Conservation (phyloP, 2,113 vertebrate species). For the Sorex fumeus region DNA sequence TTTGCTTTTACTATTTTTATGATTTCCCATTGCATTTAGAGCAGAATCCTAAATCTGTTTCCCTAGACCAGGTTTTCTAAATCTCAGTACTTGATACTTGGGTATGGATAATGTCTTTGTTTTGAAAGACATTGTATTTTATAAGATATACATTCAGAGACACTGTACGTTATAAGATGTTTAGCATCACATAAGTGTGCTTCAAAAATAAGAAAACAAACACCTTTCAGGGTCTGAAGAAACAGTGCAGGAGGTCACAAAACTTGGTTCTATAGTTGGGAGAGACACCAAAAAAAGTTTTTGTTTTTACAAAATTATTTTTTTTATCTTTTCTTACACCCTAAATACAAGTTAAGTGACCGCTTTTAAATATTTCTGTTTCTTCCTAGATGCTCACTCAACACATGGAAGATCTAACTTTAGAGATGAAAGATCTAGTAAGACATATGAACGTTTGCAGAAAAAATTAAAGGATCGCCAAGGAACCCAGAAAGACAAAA, state of each 20-base stretch:
- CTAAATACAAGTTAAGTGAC: constrained; percentile 1
- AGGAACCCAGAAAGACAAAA: constrained; percentile 94
- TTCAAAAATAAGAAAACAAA: constrained; percentile 38
- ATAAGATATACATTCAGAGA: neutral
- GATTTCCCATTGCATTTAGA: constrained; percentile 11
- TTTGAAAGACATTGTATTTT: neutral
- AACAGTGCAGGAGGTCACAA: neutral
- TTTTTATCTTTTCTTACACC: neutral
- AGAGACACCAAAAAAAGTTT: constrained; percentile 5
- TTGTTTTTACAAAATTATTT: constrained; percentile 23
- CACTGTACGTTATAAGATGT: no score
- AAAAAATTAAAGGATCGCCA: constrained; percentile 98
- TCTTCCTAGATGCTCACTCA: constrained; percentile 92
- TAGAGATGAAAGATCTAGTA: constrained; percentile 96
- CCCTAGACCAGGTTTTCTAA: constrained; percentile 28
- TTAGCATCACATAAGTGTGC: no score
- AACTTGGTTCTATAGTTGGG: constrained; percentile 34
- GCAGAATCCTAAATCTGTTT: constrained; percentile 33
- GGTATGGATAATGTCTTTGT: neutral
- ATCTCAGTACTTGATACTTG: neutral
- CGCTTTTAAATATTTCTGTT: constrained; percentile 55
- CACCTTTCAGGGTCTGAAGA: neutral
- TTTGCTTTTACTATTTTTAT: constrained; percentile 31
- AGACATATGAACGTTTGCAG: constrained; percentile 97
- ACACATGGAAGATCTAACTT: constrained; percentile 94